phyloP scores from a whole-genome alignment of 2,888 invertebrate species.

The Eucera pruinosa region DNA sequence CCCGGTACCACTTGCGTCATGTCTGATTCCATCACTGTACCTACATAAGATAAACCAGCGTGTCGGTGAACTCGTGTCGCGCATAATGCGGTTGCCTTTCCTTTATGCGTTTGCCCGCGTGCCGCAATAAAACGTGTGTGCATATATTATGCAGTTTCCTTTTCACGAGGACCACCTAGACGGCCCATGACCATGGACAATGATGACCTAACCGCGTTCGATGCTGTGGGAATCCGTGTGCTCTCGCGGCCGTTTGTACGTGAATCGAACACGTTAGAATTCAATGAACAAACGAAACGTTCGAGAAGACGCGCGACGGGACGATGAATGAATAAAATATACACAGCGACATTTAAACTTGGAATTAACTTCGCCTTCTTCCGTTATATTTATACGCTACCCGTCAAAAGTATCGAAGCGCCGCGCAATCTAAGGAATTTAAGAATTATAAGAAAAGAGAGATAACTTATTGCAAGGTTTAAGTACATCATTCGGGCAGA shows the following conservation, averaged over 20 bases:
- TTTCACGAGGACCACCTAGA: constrained; percentile 76
- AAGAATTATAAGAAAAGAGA: no score
- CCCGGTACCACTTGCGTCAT: constrained; percentile 26
- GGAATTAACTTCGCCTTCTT: background rate
- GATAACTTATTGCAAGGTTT: no score
- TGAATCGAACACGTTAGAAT: constrained; percentile 38
- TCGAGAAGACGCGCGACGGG: background rate
- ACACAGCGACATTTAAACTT: background rate
- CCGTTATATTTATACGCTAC: background rate
- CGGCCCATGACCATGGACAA: constrained; percentile 58
- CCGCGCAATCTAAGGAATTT: no score
- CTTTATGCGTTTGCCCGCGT: constrained; percentile 61
- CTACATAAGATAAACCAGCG: constrained; percentile 52
- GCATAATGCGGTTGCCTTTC: constrained; percentile 55
- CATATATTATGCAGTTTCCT: constrained; percentile 74
- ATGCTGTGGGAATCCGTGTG: constrained; percentile 49
- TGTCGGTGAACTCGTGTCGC: constrained; percentile 63
- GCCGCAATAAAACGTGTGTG: constrained; percentile 73
- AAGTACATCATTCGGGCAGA: no score
- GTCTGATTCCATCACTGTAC: constrained; percentile 45
- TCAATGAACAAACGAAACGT: constrained; percentile 24
- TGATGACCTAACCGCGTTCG: constrained; percentile 63
- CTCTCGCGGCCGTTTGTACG: background rate
- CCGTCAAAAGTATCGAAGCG: no score
- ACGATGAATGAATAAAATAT: constrained; percentile 35